These are phyloP conservation scores for Lepidurus couesii DNA, from an alignment of 1,140 invertebrate species.

Conservation along the genomic window DNA sequence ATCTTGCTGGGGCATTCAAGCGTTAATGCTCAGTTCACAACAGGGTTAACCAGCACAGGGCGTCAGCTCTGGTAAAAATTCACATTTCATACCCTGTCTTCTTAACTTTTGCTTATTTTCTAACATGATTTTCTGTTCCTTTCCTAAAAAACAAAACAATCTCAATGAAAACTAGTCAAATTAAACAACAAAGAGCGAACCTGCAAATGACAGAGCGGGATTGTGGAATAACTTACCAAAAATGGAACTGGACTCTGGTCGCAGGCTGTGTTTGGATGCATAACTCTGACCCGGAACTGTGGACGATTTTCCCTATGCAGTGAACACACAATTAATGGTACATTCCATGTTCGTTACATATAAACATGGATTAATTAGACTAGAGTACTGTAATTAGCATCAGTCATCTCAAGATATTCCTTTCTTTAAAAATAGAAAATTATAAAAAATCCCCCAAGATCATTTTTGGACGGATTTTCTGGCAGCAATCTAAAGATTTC, in stretches of 20 bases:
- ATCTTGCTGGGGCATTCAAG: background rate
- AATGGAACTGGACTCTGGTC: constrained; percentile 74
- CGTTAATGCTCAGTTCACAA: background rate
- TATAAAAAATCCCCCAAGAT: too few relatives aligned
- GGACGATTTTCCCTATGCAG: constrained; percentile 66
- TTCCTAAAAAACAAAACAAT: background rate
- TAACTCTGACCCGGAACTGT: constrained; percentile 54
- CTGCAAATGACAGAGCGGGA: background rate
- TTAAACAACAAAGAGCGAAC: background rate
- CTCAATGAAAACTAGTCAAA: constrained; percentile 1
- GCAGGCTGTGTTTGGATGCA: constrained; percentile 63
- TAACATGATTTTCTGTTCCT: too few relatives aligned
- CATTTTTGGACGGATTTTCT: too few relatives aligned
- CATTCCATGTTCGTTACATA: background rate
- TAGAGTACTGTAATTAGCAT: too few relatives aligned
- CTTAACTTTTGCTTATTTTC: too few relatives aligned
- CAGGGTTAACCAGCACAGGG: background rate
- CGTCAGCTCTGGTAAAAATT: background rate
- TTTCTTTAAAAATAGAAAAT: too few relatives aligned
- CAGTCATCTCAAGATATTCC: too few relatives aligned
- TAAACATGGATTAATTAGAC: background rate
- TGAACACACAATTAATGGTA: constrained; percentile 47
- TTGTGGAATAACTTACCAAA: constrained; percentile 63
- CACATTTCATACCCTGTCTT: background rate
- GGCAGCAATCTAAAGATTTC: too few relatives aligned